Base-by-base conservation (phyloP, 2,888 invertebrate species). In the Boloria euphrosyne region DNA sequence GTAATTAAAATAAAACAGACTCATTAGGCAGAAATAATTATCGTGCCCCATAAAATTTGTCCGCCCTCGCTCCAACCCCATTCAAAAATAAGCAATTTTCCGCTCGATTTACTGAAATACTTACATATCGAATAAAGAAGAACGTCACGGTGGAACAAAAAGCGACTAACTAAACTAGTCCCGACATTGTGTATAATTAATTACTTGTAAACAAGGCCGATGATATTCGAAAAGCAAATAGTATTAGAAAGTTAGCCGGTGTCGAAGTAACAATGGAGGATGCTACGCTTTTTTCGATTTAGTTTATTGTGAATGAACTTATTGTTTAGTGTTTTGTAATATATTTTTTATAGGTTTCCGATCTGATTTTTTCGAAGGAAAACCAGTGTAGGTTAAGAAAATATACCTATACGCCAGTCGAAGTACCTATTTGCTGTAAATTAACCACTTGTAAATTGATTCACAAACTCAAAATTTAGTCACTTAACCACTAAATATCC, bases 151-250 rank as follows among this genome's bases (percentile, higher is more conserved):
- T 77, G 84, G 80, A 85, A 86, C 87, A 84, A 72, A 76, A 84
- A 83, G 66, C 82, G 43, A 81, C 46, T 22, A 57, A 81, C 75
- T 73, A 73, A 72, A 76, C 74, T 77, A 81, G 72, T 77, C 80
- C 78, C 76, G 76, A 76, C 80, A 84, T 89, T 89, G 88, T 89
- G 80, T 82, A 80, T 91, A 91, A 91, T 92, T 92, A 91, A 91
- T 91, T 91, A 90, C 81, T 81, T 80, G 83, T 86, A 90, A 91
- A 92, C 90, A 91, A 90, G 89, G 82, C 81, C 85, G 87, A 91
- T 90, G 90, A 90, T 87, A 86, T 85, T 89, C 87, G 80, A 88
- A 90, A 91, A 85, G 87, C 86, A 91, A 90, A 90, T 90, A 90
- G 80, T 82, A 82, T 78, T 84, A 82, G 86, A 89, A 87, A 87